Base-by-base conservation (phyloP, 1,140 invertebrate species). In the Drosophila malerkotliana region DNA sequence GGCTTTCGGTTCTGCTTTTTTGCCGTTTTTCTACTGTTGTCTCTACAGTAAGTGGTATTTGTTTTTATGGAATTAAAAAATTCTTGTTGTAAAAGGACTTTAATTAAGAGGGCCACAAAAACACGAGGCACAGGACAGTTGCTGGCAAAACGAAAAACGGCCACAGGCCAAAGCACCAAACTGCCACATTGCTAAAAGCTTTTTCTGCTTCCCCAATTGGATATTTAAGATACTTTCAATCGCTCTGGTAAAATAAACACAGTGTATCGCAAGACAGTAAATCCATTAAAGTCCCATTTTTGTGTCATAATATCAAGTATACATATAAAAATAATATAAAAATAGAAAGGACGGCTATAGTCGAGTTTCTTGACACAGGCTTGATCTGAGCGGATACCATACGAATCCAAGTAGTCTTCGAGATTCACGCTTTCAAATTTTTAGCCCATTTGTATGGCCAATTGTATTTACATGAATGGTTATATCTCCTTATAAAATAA, bases 51-150 rank as follows among this genome's bases (percentile, higher is more conserved):
- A 21, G 45, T 72, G 30, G 81, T 81, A 85, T 85, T 87, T 85
- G 82, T 71, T 75, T 78, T 85, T 87, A 49, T 56, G 61, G 57
- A 81, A 78, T 85, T 81, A 85, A 69, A 82, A 81, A 74, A 74
- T 56, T 75, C 77, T 69, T 37, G 63, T 48, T 61, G 69, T 51
- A 72, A 72, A 84, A 55, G 58, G 56, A 87, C 69, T 85, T 87
- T 75, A 85, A 85, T 85, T 87, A 85, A 87, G 68, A 30, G 54
- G 72, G 55, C 10, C 26, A 7, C n/a, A 21, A 56, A 18, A 28
- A 34, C 15, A 47, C 15, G 7, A 10, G 18, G 44, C 15, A 21
- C 41, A 5, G 44, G 41, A 3, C 41, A 44, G n/a, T 15, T 14
- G n/a, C 41, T 18, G 41, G 14, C 41, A 18, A 44, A 18, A 15